phyloP scores from a whole-genome alignment of 2,113 vertebrate species.

The Thermophis baileyi region DNA sequence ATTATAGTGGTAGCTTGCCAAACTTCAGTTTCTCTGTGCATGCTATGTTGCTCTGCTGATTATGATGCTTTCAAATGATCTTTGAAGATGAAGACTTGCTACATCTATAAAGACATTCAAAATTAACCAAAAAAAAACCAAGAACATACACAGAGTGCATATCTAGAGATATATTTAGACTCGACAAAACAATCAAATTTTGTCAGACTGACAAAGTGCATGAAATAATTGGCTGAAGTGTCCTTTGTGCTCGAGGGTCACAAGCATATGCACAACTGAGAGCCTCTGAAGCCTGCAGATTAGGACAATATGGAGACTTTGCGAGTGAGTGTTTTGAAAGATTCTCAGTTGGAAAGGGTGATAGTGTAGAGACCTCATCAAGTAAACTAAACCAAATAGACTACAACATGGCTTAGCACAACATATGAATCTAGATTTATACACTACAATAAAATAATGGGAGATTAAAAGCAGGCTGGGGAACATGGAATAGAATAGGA shows the following conservation, averaged over 20 bases:
- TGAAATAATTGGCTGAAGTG: neutral
- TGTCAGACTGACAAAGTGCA: neutral
- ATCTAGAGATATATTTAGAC: neutral
- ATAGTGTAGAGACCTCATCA: neutral
- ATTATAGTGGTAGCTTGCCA: neutral
- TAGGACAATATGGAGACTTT: neutral
- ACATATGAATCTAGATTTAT: neutral
- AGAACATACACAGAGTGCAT: neutral
- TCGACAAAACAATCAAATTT: neutral
- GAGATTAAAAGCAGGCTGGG: neutral
- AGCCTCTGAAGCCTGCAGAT: neutral
- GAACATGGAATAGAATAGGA: neutral
- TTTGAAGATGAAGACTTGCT: neutral
- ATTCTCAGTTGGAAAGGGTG: neutral
- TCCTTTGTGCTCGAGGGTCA: neutral
- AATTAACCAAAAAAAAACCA: neutral
- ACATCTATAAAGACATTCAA: neutral
- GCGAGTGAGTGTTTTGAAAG: neutral
- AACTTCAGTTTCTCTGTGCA: neutral
- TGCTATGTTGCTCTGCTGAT: neutral
- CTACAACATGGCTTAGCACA: neutral
- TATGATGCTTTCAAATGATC: neutral
- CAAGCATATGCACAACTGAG: neutral
- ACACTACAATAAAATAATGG: neutral
- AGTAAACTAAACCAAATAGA: neutral